Conservation (phyloP, 2,888 invertebrate genomes). For the Nemapogon koenigi region DNA sequence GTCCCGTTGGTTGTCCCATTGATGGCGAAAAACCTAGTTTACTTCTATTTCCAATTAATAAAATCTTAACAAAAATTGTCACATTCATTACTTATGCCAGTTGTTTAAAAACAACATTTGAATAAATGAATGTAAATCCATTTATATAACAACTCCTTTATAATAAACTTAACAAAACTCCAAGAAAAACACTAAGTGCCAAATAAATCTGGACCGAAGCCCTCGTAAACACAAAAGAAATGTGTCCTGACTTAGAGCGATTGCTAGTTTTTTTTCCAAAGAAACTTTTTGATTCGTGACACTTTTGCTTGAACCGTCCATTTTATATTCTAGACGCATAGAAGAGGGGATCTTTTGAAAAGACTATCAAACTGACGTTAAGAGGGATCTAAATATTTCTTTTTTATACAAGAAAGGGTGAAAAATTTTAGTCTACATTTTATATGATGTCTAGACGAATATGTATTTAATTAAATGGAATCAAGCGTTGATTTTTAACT, state of each 20-base stretch:
- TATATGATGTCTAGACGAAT: no score
- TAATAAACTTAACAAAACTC: background rate
- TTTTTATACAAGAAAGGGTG: conserved; percentile 2
- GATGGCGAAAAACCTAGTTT: no score
- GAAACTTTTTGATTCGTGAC: background rate
- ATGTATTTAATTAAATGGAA: no score
- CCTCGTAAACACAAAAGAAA: conserved; percentile 8
- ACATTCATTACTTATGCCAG: no score
- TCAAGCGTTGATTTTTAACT: no score
- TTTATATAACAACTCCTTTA: background rate
- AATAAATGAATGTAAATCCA: background rate
- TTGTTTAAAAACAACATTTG: background rate
- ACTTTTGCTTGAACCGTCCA: background rate
- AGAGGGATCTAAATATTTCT: conserved; percentile 1
- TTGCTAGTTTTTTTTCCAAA: background rate
- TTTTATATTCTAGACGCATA: background rate
- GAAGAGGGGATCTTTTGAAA: background rate
- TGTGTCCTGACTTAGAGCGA: background rate
- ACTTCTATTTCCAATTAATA: no score
- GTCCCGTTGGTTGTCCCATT: no score
- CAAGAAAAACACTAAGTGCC: conserved; percentile 3
- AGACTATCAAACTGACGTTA: conserved; percentile 6
- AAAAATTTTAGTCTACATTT: conserved; percentile 2
- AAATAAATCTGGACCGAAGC: conserved; percentile 3
- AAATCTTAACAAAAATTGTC: no score